Percentiles rank a stretch among this genome's conserved stretches.
phyloP scores from a whole-genome alignment of 2,888 invertebrate species.

The Ctena decussata region DNA sequence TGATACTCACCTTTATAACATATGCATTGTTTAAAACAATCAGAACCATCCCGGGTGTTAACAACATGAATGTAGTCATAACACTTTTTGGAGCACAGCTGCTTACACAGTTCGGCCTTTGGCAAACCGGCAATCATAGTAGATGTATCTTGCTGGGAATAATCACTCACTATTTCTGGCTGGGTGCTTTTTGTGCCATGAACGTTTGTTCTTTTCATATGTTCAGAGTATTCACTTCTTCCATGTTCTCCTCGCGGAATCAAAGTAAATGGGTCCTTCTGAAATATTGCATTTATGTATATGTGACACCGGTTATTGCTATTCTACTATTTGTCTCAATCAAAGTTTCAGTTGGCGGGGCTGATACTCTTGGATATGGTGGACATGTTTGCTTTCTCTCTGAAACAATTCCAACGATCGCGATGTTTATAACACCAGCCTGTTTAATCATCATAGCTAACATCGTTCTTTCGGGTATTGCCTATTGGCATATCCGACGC shows the following conservation, averaged over 20 bases:
- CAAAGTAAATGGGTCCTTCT: neutral
- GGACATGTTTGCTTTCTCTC: slow-evolving; percentile 45
- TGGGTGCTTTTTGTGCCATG: slow-evolving; percentile 68
- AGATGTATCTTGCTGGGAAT: slow-evolving; percentile 55
- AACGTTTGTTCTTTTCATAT: slow-evolving; percentile 70
- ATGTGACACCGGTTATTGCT: neutral
- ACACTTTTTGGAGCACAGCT: slow-evolving; percentile 65
- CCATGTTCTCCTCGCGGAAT: neutral
- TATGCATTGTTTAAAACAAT: slow-evolving; percentile 63
- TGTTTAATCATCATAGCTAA: slow-evolving; percentile 62
- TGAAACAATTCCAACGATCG: slow-evolving; percentile 12
- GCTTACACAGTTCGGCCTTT: slow-evolving; percentile 57
- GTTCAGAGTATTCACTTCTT: slow-evolving; percentile 57
- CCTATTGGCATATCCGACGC: slow-evolving; percentile 59
- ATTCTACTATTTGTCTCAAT: neutral
- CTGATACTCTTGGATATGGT: slow-evolving; percentile 53
- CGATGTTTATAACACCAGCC: slow-evolving; percentile 68
- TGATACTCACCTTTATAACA: slow-evolving; percentile 60
- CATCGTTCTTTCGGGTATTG: slow-evolving; percentile 59
- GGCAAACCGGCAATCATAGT: neutral
- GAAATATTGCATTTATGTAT: neutral
- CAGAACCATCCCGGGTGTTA: slow-evolving; percentile 67
- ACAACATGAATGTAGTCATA: slow-evolving; percentile 67
- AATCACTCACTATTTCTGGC: slow-evolving; percentile 67
- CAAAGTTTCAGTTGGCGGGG: neutral